Evolutionary conservation across 2,113 vertebrate species (phyloP).

Genomic region (Thinocorus orbignyianus): DNA sequence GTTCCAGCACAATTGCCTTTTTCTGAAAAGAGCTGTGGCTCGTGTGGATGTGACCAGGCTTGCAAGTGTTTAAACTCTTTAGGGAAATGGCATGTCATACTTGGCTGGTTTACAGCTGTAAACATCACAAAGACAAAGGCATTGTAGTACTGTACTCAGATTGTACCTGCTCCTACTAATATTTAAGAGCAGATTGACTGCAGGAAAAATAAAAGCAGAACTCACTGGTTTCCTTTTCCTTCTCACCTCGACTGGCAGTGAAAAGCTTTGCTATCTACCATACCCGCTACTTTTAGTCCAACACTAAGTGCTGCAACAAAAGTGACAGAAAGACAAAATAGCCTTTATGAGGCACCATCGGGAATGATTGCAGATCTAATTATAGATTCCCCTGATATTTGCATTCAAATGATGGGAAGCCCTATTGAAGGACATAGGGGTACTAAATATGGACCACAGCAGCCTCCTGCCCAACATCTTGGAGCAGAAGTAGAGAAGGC

Average conservation of each 20-base stretch:
- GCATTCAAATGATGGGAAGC: neutral
- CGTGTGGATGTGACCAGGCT: constrained; percentile 1
- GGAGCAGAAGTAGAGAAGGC: neutral
- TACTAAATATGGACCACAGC: neutral
- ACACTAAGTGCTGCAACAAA: neutral
- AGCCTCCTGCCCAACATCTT: neutral
- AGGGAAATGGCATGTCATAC: constrained; percentile 14
- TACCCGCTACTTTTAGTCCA: neutral
- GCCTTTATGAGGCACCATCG: neutral
- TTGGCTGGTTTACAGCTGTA: constrained; percentile 28
- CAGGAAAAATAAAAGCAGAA: neutral
- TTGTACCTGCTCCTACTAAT: neutral
- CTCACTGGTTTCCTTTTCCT: neutral
- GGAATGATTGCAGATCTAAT: neutral
- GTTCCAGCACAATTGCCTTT: neutral
- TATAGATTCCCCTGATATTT: neutral
- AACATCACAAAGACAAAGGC: neutral
- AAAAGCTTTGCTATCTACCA: neutral
- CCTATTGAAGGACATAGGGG: neutral
- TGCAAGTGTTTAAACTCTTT: neutral
- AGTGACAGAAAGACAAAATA: neutral
- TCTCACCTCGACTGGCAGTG: neutral
- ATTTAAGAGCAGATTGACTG: neutral
- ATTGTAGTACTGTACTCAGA: neutral
- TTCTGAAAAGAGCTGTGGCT: neutral